Evolutionary conservation across 2,113 vertebrate species (phyloP).

Genomic region (Seriola aureovittata): DNA sequence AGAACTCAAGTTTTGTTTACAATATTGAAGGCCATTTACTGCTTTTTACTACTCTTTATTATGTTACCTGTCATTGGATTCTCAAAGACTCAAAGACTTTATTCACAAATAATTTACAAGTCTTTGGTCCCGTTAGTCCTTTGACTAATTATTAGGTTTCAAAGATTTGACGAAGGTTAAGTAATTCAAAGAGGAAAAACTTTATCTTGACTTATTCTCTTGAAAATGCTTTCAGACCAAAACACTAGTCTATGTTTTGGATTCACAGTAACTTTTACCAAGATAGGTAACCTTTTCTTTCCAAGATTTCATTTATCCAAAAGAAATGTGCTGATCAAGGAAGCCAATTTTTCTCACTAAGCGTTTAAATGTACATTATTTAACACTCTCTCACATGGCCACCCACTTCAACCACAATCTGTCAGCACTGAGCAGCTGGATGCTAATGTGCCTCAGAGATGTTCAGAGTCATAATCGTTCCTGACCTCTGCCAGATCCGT

Average conservation of each 20-base stretch:
- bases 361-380: neutral
- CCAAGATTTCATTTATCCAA: neutral
- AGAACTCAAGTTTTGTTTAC: neutral
- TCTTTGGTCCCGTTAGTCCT: neutral
- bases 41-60: neutral
- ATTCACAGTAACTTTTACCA: neutral
- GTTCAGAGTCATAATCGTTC: neutral
- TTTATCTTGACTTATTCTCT: neutral
- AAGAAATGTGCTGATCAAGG: neutral
- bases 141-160: neutral
- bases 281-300: neutral
- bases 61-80: neutral
- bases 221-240: too few relatives aligned
- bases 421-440: slow-evolving; percentile 3
- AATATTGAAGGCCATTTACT: neutral
- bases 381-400: neutral
- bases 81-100: neutral
- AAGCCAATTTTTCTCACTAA: neutral
- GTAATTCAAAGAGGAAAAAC: too few relatives aligned
- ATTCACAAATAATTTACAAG: neutral
- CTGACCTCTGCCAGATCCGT: neutral
- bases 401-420: neutral
- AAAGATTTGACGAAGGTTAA: neutral
- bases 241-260: neutral
- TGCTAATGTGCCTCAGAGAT: neutral